These are phyloP conservation scores for Erebia palarica DNA, from an alignment of 2,888 invertebrate species.

Conservation along the genomic window DNA sequence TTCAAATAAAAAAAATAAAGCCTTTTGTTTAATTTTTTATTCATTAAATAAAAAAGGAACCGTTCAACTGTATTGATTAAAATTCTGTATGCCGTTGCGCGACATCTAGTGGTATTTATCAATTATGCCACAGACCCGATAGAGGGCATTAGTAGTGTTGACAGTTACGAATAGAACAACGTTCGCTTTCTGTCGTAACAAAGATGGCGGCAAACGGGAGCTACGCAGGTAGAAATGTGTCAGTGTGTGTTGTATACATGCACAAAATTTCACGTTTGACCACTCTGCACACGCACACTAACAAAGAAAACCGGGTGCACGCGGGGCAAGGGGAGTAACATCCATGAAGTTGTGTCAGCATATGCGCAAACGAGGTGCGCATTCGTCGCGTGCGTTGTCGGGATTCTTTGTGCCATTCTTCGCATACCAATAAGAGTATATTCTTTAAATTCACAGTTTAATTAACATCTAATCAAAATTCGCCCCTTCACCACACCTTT, in stretches of 20 bases:
- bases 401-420: conserved; percentile 99
- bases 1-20: too few species aligned
- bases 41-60: background rate
- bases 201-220: conserved; percentile 79
- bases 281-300: conserved; percentile 75
- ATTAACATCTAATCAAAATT: conserved; percentile 86
- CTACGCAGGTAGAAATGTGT: conserved; percentile 74
- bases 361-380: conserved; percentile 92
- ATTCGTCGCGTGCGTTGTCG: conserved; percentile 94
- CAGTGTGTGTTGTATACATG: conserved; percentile 72
- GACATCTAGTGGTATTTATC: conserved; percentile 26
- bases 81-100: background rate
- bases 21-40: background rate
- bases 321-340: conserved; percentile 80
- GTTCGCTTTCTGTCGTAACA: conserved; percentile 62
- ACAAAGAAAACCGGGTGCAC: conserved; percentile 65
- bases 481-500: conserved; percentile 84
- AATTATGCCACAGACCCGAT: conserved; percentile 1
- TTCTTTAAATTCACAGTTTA: conserved; percentile 88
- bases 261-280: conserved; percentile 82
- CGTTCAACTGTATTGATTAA: conserved; percentile 5
- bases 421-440: conserved; percentile 93
- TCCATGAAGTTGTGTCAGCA: conserved; percentile 87
- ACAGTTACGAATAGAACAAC: conserved; percentile 55
- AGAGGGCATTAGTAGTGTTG: conserved; percentile 43